Conservation (phyloP, 2,888 invertebrate species). For the Meganola albula region DNA sequence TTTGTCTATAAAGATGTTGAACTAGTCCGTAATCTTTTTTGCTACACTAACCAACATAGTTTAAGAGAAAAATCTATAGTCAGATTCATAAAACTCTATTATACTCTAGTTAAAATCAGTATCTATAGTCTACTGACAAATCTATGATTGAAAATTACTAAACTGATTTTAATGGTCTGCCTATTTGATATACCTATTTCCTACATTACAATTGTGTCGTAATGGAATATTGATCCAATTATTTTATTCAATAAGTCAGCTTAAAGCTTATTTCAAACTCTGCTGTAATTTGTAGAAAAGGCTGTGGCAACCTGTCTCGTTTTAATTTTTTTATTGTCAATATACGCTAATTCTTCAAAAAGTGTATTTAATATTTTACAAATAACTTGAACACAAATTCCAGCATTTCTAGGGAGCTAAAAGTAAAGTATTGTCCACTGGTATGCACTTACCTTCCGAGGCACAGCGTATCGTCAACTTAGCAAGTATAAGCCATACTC, state of each 20-base stretch:
- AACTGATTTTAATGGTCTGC: constrained; percentile 37
- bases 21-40: constrained; percentile 42
- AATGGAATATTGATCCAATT: constrained; percentile 64
- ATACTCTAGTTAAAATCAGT: constrained; percentile 43
- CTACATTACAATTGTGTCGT: constrained; percentile 63
- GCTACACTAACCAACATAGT: constrained; percentile 54
- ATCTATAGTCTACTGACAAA: constrained; percentile 48
- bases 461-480: constrained; percentile 54
- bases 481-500: constrained; percentile 70
- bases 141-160: constrained; percentile 39
- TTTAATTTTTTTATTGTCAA: too few species aligned
- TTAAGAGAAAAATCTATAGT: constrained; percentile 47
- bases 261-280: constrained; percentile 37
- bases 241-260: constrained; percentile 32
- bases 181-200: constrained; percentile 35
- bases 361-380: too few species aligned
- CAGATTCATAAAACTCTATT: constrained; percentile 42
- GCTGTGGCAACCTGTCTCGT: constrained; percentile 33
- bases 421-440: too few species aligned
- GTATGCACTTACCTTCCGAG: constrained; percentile 57
- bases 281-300: constrained; percentile 19
- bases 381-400: constrained; percentile 12
- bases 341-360: too few species aligned
- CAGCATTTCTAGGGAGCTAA: too few species aligned
- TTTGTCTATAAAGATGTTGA: constrained; percentile 56